Conservation (phyloP, 2,797 vertebrate species). For the Sciurus carolinensis region DNA sequence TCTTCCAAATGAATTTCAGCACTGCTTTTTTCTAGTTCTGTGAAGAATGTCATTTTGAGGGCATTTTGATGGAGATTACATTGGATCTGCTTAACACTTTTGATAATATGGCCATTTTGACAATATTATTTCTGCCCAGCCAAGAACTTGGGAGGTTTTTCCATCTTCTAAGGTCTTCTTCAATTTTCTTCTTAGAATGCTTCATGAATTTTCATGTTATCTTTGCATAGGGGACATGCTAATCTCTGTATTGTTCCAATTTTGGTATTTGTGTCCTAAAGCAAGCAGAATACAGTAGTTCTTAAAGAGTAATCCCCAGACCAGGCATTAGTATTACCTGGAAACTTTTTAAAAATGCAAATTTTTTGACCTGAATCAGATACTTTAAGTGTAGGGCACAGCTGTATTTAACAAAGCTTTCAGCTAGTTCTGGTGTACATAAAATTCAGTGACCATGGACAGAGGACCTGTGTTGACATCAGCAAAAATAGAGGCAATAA, state of each 20-base stretch:
- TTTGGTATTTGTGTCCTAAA: background rate
- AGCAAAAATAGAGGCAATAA: slow-evolving; percentile 27
- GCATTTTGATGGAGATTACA: too few relatives aligned
- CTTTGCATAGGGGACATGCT: too few relatives aligned
- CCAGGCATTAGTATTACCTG: background rate
- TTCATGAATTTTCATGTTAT: background rate
- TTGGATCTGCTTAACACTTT: too few relatives aligned
- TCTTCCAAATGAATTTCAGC: too few relatives aligned
- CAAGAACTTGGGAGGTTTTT: too few relatives aligned
- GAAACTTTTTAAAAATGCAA: background rate
- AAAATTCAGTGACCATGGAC: background rate
- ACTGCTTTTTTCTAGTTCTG: too few relatives aligned
- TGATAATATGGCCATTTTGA: too few relatives aligned
- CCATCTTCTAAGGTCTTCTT: too few relatives aligned
- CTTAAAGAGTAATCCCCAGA: background rate
- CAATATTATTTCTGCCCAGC: too few relatives aligned
- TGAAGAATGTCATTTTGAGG: too few relatives aligned
- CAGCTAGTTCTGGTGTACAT: background rate
- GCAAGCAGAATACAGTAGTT: background rate
- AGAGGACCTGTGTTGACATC: background rate
- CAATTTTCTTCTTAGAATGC: background rate
- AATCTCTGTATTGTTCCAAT: background rate
- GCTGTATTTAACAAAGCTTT: background rate
- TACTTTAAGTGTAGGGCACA: background rate
- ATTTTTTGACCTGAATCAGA: slow-evolving; percentile 31